phyloP scores from a whole-genome alignment of 2,888 invertebrate species.

The Drosophila multiciliata region DNA sequence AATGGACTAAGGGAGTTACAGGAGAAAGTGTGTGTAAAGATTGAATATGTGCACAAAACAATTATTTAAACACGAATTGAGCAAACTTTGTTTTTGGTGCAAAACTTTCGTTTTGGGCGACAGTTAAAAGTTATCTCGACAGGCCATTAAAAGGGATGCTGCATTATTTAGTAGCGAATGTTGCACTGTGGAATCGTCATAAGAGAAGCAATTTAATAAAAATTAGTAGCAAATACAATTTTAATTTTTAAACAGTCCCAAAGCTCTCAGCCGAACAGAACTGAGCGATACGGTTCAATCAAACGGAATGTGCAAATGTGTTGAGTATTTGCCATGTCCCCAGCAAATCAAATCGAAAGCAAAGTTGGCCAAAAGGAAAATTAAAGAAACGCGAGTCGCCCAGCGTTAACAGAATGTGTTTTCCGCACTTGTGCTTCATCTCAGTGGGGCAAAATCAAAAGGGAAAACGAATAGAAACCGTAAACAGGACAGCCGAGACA shows the following conservation, averaged over 20 bases:
- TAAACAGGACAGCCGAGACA: slow-evolving; percentile 24
- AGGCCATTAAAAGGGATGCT: slow-evolving; percentile 24
- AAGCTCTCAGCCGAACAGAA: slow-evolving; percentile 22
- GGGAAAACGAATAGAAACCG: slow-evolving; percentile 1
- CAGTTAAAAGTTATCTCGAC: slow-evolving; percentile 17
- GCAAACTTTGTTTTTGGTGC: background rate
- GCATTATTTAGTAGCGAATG: slow-evolving; percentile 44
- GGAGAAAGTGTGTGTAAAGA: background rate
- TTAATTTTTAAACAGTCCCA: slow-evolving; percentile 49
- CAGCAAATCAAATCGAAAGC: slow-evolving; percentile 32
- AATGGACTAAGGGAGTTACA: background rate
- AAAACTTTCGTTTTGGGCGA: background rate
- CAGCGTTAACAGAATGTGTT: slow-evolving; percentile 39
- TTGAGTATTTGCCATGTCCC: slow-evolving; percentile 26
- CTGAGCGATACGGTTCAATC: slow-evolving; percentile 43
- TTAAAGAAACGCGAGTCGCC: slow-evolving; percentile 28
- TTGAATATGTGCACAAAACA: background rate
- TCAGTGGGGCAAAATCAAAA: background rate
- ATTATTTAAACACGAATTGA: background rate
- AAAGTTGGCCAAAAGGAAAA: slow-evolving; percentile 16
- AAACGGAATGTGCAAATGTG: slow-evolving; percentile 63
- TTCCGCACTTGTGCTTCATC: slow-evolving; percentile 34
- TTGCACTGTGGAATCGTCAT: background rate
- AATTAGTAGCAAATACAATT: slow-evolving; percentile 61
- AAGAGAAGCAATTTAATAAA: slow-evolving; percentile 45